phyloP scores from a whole-genome alignment of 92 coral and sea anemone genomes.

The Porites cylindrica region DNA sequence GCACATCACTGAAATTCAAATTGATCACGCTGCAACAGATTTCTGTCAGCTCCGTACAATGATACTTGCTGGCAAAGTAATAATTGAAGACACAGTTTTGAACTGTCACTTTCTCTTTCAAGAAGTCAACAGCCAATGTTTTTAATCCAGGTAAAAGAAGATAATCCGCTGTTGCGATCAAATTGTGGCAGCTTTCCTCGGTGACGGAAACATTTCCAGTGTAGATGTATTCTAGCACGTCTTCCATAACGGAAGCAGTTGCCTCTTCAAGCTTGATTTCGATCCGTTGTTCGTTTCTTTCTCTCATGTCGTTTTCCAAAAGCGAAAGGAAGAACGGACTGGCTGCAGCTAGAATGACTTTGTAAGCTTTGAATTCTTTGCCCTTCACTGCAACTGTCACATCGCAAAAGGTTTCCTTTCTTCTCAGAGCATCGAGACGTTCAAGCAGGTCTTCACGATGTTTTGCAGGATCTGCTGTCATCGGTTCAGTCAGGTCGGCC shows the following conservation, averaged over 20 bases:
- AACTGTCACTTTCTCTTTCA: slow-evolving; percentile 57
- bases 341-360: slow-evolving; percentile 64
- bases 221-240: slow-evolving; percentile 70
- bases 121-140: slow-evolving; percentile 61
- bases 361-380: slow-evolving; percentile 52
- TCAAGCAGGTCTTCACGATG: slow-evolving; percentile 17
- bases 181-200: slow-evolving; percentile 66
- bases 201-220: slow-evolving; percentile 75
- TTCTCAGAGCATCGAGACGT: slow-evolving; percentile 20
- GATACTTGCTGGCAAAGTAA: slow-evolving; percentile 29
- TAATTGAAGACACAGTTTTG: slow-evolving; percentile 27
- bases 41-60: not conserved
- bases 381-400: slow-evolving; percentile 19
- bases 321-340: slow-evolving; percentile 72
- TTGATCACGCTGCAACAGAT: not conserved
- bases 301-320: slow-evolving; percentile 74
- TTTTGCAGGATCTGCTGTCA: slow-evolving; percentile 13
- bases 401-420: slow-evolving; percentile 14
- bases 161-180: slow-evolving; percentile 85
- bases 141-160: slow-evolving; percentile 74
- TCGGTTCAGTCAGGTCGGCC: not conserved
- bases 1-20: not conserved
- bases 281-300: slow-evolving; percentile 56
- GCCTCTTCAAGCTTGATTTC: slow-evolving; percentile 57
- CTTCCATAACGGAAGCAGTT: slow-evolving; percentile 57